phyloP scores from a whole-genome alignment of 2,888 invertebrate genomes.

The Agonum fuliginosum region DNA sequence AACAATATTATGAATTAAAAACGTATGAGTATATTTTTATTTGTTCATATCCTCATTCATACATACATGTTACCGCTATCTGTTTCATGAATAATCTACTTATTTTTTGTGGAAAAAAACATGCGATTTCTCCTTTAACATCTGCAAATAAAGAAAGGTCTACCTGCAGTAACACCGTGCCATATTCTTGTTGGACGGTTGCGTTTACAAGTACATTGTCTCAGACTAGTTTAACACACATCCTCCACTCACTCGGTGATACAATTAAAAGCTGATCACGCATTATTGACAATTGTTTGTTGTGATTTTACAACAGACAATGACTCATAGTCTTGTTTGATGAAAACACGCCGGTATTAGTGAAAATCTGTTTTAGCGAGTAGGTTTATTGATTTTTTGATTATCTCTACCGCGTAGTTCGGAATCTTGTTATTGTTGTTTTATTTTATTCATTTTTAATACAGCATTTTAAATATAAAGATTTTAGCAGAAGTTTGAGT shows the following conservation, averaged over 20 bases:
- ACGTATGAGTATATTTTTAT: too few species aligned
- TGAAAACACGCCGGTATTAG: background rate
- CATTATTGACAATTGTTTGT: constrained; percentile 27
- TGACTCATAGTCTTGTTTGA: background rate
- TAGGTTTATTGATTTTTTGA: constrained; percentile 27
- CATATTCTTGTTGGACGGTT: background rate
- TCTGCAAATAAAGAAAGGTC: background rate
- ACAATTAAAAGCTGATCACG: background rate
- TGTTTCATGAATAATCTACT: too few species aligned
- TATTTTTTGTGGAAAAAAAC: too few species aligned
- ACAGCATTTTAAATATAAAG: too few species aligned
- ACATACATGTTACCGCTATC: too few species aligned
- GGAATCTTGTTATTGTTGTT: too few species aligned
- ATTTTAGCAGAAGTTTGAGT: too few species aligned
- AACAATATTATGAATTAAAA: too few species aligned
- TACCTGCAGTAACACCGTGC: background rate
- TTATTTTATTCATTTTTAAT: too few species aligned
- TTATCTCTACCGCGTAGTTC: background rate
- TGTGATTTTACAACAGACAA: constrained; percentile 34
- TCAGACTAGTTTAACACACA: background rate
- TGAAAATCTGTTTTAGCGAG: constrained; percentile 3
- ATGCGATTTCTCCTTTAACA: too few species aligned
- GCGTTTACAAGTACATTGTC: background rate
- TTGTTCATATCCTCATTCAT: too few species aligned
- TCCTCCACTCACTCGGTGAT: background rate